Evolutionary conservation across 2,888 invertebrate species (phyloP).

Genomic region (Listrodromus nycthemerus): DNA sequence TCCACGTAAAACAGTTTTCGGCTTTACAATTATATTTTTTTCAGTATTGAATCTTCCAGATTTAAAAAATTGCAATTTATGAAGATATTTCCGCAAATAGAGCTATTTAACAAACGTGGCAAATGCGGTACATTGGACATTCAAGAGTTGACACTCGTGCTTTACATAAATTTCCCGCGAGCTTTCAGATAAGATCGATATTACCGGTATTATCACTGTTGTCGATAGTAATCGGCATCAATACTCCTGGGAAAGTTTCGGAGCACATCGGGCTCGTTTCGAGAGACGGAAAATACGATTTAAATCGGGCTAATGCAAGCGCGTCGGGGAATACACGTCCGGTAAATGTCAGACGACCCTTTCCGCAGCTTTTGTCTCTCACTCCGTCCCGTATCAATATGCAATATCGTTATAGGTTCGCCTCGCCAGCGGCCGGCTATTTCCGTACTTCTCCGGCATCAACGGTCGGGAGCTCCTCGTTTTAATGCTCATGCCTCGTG

Average conservation of each 20-base stretch:
- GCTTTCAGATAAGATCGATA: background rate
- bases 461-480: conserved; percentile 57
- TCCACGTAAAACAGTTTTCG: no score
- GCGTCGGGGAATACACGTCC: conserved; percentile 7
- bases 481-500: conserved; percentile 69
- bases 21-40: no score
- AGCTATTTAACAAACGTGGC: background rate
- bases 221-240: conserved; percentile 26
- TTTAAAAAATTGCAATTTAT: no score
- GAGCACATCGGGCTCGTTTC: conserved; percentile 23
- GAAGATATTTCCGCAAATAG: no score
- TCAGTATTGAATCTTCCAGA: no score
- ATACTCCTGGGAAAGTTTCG: conserved; percentile 9
- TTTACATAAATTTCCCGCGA: background rate
- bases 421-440: conserved; percentile 4
- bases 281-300: conserved; percentile 21
- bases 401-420: conserved; percentile 39
- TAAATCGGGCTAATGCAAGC: conserved; percentile 20
- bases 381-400: conserved; percentile 43
- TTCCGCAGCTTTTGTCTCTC: conserved; percentile 3
- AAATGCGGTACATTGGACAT: background rate
- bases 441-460: background rate
- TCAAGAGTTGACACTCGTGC: background rate
- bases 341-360: conserved; percentile 15
- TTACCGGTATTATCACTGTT: background rate